These are phyloP conservation scores for Pseudomyrmex dendroicus DNA, from an alignment of 1,140 invertebrate genomes.

Conservation along the genomic window DNA sequence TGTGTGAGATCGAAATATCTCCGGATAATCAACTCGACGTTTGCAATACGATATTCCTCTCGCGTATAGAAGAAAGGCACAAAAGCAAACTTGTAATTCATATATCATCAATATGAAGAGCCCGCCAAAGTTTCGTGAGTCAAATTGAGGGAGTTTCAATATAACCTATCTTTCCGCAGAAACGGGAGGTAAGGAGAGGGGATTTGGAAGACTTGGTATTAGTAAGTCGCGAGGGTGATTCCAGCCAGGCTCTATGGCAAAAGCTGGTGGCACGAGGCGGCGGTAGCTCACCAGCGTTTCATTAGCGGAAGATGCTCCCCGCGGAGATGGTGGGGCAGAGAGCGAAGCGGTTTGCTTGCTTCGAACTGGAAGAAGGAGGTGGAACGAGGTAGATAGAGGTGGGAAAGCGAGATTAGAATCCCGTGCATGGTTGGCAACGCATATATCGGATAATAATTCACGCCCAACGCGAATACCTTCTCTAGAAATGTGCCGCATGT, in stretches of 20 bases:
- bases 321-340: slow-evolving; percentile 73
- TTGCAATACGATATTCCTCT: background rate
- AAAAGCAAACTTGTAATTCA: slow-evolving; percentile 21
- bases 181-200: background rate
- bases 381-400: slow-evolving; percentile 71
- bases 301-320: slow-evolving; percentile 85
- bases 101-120: slow-evolving; percentile 49
- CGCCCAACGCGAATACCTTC: slow-evolving; percentile 62
- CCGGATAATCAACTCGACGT: background rate
- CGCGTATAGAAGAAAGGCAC: background rate
- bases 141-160: slow-evolving; percentile 71
- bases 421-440: slow-evolving; percentile 77
- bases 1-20: background rate
- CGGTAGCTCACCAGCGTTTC: slow-evolving; percentile 85
- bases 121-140: slow-evolving; percentile 47
- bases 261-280: slow-evolving; percentile 82
- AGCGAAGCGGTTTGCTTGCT: slow-evolving; percentile 54
- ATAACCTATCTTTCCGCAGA: slow-evolving; percentile 59
- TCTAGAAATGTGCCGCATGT: slow-evolving; percentile 18
- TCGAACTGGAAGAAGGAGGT: slow-evolving; percentile 74
- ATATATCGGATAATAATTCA: slow-evolving; percentile 77
- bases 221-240: slow-evolving; percentile 81
- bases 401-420: slow-evolving; percentile 84
- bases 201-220: slow-evolving; percentile 61
- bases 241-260: slow-evolving; percentile 64